These are phyloP conservation scores for Dufourea novaeangliae DNA, from an alignment of 1,140 invertebrate species.

Conservation along the genomic window DNA sequence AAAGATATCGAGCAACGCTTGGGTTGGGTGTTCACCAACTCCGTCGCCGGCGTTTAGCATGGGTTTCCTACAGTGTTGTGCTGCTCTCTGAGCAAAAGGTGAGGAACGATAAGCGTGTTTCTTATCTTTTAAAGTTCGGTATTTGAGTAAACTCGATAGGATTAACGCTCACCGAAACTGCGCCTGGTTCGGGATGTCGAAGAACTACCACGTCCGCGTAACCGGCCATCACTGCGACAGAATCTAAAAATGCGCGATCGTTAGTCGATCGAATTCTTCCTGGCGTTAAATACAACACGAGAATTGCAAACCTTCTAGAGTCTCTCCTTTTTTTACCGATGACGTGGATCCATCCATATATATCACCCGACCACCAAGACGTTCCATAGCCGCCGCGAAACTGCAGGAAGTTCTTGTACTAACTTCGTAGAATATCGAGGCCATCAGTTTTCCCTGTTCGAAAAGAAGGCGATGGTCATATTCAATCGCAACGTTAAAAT, in stretches of 20 bases:
- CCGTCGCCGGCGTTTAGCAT: slow-evolving; percentile 99
- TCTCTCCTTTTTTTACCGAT: slow-evolving; percentile 98
- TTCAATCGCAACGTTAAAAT: neutral
- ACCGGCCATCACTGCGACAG: slow-evolving; percentile 91
- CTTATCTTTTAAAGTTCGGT: neutral
- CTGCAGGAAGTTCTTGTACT: slow-evolving; percentile 98
- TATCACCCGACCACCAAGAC: slow-evolving; percentile 95
- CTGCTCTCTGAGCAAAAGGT: slow-evolving; percentile 85
- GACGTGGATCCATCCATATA: slow-evolving; percentile 94
- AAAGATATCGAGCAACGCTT: slow-evolving; percentile 98
- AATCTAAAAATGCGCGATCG: slow-evolving; percentile 82
- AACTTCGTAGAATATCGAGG: slow-evolving; percentile 98
- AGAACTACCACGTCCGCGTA: slow-evolving; percentile 97
- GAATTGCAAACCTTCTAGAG: slow-evolving; percentile 87
- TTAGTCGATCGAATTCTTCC: neutral
- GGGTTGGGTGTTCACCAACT: slow-evolving; percentile 98
- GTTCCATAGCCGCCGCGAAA: slow-evolving; percentile 97
- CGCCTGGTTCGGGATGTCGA: slow-evolving; percentile 95
- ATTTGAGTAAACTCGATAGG: neutral
- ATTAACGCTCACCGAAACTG: slow-evolving; percentile 88
- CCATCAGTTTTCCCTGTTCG: slow-evolving; percentile 94
- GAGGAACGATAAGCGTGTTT: neutral
- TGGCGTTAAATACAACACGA: neutral
- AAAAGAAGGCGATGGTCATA: neutral
- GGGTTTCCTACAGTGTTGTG: slow-evolving; percentile 91